Conservation (phyloP, 2,797 vertebrate genomes). For the Rhinatrema bivittatum region DNA sequence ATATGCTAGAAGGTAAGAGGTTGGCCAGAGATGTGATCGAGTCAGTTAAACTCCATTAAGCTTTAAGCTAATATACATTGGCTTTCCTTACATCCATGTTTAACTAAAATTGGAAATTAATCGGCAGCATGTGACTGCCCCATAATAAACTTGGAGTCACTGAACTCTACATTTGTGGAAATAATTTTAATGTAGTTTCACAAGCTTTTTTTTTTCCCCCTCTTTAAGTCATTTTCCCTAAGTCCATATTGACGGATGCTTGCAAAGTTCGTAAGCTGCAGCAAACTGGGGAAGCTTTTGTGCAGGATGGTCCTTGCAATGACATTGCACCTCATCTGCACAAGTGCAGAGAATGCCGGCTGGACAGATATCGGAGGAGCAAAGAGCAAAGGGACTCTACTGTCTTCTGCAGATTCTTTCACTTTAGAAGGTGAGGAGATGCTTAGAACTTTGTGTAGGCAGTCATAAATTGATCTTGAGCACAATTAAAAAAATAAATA, state of each 20-base stretch:
- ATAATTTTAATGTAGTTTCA: too few relatives aligned
- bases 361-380: slow-evolving; percentile 61
- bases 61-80: too few relatives aligned
- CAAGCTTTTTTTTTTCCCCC: slow-evolving; percentile 3
- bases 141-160: too few relatives aligned
- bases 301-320: slow-evolving; percentile 64
- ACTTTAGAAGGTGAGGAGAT: slow-evolving; percentile 55
- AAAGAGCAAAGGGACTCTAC: slow-evolving; percentile 59
- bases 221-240: slow-evolving; percentile 39
- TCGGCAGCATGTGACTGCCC: too few relatives aligned
- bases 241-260: slow-evolving; percentile 54
- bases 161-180: too few relatives aligned
- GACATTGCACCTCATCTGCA: slow-evolving; percentile 57
- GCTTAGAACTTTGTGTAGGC: fast-evolving
- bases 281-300: slow-evolving; percentile 57
- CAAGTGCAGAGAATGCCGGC: slow-evolving; percentile 61
- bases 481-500: too few relatives aligned
- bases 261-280: slow-evolving; percentile 54
- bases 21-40: too few relatives aligned
- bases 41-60: too few relatives aligned
- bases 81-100: too few relatives aligned
- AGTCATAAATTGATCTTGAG: too few relatives aligned
- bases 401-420: slow-evolving; percentile 65
- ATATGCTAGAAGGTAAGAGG: too few relatives aligned
- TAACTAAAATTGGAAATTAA: too few relatives aligned